These are phyloP conservation scores for Choristoneura rosaceana DNA, from an alignment of 2,888 invertebrate species.

Conservation along the genomic window DNA sequence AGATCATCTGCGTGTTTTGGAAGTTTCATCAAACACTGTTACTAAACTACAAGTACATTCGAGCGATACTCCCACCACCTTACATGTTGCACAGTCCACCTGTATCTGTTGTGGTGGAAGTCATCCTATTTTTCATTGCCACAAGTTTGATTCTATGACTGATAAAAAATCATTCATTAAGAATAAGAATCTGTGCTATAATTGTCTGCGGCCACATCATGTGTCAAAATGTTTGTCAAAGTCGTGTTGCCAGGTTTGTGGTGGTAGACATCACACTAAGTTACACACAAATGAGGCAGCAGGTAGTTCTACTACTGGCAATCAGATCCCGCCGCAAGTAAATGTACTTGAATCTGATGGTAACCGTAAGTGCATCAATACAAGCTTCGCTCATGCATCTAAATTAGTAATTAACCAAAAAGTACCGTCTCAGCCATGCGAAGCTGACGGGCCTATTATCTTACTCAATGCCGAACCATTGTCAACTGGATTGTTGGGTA, in stretches of 20 bases:
- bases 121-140: neutral
- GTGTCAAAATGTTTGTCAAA: constrained; percentile 2
- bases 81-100: neutral
- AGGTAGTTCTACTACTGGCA: neutral
- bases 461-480: neutral
- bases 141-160: neutral
- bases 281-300: neutral
- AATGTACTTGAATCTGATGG: neutral
- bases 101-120: neutral
- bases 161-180: neutral
- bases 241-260: neutral
- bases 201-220: constrained; percentile 6
- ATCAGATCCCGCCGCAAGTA: neutral
- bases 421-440: neutral
- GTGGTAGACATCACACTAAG: constrained; percentile 7
- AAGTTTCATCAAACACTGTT: neutral
- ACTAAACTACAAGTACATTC: neutral
- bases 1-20: constrained; percentile 10
- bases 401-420: neutral
- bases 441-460: neutral
- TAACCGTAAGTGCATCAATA: neutral
- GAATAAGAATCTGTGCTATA: neutral
- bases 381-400: neutral
- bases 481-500: constrained; percentile 2
- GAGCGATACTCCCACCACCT: neutral